Evolutionary conservation across 2,888 invertebrate species (phyloP).

Genomic region (Macaria notata): DNA sequence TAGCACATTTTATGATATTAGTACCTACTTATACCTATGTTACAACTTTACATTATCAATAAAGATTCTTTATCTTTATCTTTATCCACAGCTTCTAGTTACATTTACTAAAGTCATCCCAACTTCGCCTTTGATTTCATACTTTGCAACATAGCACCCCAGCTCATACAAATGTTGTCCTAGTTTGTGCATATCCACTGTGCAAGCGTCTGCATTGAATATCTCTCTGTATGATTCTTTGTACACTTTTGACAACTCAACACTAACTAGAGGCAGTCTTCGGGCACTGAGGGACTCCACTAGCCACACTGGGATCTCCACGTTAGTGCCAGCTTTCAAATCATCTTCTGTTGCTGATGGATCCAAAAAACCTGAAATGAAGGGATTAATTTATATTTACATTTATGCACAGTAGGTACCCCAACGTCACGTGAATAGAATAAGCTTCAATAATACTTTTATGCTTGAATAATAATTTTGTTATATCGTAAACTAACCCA

Average conservation of each 20-base stretch:
- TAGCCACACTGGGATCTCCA: conserved; percentile 95
- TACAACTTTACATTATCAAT: no score
- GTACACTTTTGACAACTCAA: conserved; percentile 89
- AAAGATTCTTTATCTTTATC: no score
- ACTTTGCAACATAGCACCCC: conserved; percentile 89
- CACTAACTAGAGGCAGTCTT: conserved; percentile 82
- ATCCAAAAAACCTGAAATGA: conserved; percentile 88
- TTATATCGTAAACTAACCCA: conserved; percentile 72
- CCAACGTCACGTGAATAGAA: no score
- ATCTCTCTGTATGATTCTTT: conserved; percentile 92
- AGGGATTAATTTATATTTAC: no score
- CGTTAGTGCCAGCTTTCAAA: conserved; percentile 86
- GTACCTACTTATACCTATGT: no score
- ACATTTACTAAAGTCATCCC: conserved; percentile 87
- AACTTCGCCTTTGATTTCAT: conserved; percentile 87
- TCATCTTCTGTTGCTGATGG: conserved; percentile 87
- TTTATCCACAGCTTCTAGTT: conserved; percentile 45
- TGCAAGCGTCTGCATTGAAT: conserved; percentile 93
- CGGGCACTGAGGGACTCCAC: conserved; percentile 84
- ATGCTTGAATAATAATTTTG: no score
- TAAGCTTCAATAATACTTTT: no score
- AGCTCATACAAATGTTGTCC: conserved; percentile 94
- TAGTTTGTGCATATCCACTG: conserved; percentile 93
- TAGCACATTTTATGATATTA: no score
- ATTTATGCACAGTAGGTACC: no score